A percentile compares a stretch with the other conserved stretches of the same genome.
phyloP scores from a whole-genome alignment of 2,888 invertebrate genomes.

The Cinara cedri region DNA sequence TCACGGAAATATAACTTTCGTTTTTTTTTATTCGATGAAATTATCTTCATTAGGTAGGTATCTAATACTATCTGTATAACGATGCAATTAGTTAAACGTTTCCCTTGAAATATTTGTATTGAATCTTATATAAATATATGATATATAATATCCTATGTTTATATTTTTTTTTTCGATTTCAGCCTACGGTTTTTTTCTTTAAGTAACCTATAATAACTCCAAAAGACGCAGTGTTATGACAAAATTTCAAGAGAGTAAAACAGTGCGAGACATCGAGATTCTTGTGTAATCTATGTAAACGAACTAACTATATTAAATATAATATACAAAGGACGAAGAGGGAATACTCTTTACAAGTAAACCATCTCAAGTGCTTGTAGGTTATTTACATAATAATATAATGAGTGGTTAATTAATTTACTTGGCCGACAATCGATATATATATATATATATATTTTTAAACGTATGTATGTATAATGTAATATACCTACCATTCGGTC shows the following conservation, averaged over 20 bases:
- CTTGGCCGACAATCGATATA: not conserved
- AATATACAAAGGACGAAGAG: too few relatives aligned
- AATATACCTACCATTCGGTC: not conserved
- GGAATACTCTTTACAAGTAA: not conserved
- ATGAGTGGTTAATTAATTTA: conserved; percentile 45
- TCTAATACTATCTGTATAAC: too few relatives aligned
- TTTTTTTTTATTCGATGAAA: conserved; percentile 39
- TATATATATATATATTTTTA: not conserved
- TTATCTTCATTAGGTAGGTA: not conserved
- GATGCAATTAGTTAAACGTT: conserved; percentile 24
- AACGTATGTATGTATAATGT: not conserved
- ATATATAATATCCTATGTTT: not conserved
- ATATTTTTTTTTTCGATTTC: not conserved
- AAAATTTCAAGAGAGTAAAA: conserved; percentile 7
- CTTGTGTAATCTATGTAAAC: too few relatives aligned
- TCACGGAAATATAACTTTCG: conserved; percentile 11
- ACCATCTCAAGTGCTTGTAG: not conserved
- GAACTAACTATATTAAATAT: too few relatives aligned
- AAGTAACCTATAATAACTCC: not conserved
- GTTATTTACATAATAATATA: not conserved
- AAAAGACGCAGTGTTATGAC: not conserved
- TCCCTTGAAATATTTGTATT: conserved; percentile 21
- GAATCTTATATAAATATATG: not conserved
- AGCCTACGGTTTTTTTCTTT: not conserved
- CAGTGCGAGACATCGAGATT: too few relatives aligned